Percentiles rank a stretch among this genome's conserved stretches.
Conservation (phyloP, 2,113 vertebrate genomes). For the Aegithalos caudatus region DNA sequence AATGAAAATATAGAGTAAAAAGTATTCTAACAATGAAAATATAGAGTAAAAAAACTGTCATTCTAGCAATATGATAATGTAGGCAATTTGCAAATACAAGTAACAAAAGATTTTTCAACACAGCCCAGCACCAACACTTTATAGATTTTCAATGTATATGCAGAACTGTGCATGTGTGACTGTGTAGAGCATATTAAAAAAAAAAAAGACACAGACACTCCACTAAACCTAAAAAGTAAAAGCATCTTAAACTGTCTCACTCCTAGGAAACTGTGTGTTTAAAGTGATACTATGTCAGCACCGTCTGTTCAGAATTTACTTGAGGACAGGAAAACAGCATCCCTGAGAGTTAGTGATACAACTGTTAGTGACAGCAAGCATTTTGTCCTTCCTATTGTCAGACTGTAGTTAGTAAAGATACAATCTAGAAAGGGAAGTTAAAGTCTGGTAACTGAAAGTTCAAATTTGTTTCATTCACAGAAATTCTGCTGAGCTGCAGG, state of each 20-base stretch:
- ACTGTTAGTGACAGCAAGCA: not conserved
- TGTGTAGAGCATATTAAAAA: not conserved
- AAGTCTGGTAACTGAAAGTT: not conserved
- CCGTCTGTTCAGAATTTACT: not conserved
- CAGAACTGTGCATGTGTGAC: accelerated
- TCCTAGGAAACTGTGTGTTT: not conserved
- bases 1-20: not conserved
- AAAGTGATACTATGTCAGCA: not conserved
- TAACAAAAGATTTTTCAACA: not conserved
- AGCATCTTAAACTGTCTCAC: not conserved
- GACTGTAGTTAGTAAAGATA: not conserved
- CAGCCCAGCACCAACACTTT: not conserved
- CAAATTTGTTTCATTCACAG: not conserved
- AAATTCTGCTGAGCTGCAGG: not conserved
- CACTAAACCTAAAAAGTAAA: not conserved
- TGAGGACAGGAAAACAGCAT: not conserved
- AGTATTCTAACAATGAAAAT: not conserved
- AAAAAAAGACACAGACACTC: not conserved
- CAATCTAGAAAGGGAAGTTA: not conserved
- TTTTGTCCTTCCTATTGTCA: not conserved
- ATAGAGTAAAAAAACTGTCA: not conserved
- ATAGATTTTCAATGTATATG: not conserved
- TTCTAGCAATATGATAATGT: not conserved
- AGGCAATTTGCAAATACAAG: not conserved
- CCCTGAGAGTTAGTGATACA: not conserved